Conservation (phyloP, 1,140 invertebrate species). For the Paraescarpia echinospica region DNA sequence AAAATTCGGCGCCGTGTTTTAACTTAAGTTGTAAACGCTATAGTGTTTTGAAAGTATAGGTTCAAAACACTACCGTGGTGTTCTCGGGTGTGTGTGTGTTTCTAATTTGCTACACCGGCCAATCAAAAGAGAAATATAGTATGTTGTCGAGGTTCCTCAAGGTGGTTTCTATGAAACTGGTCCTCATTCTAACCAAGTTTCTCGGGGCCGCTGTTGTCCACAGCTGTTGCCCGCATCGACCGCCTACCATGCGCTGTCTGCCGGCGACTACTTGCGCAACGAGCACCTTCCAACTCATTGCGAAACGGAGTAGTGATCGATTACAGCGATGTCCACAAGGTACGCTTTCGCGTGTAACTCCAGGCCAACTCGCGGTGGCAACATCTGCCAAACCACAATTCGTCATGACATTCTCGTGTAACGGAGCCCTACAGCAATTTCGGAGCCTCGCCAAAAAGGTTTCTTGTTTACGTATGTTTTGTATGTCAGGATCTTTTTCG, state of each 20-base stretch:
- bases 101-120: too few relatives aligned
- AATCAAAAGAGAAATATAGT: too few relatives aligned
- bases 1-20: too few relatives aligned
- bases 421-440: background rate
- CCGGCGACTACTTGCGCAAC: background rate
- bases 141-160: background rate
- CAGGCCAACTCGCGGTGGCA: background rate
- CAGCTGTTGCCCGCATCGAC: background rate
- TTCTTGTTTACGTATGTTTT: background rate
- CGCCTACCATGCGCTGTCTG: background rate
- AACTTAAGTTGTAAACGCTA: too few relatives aligned
- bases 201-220: background rate
- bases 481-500: background rate
- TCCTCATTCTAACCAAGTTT: background rate
- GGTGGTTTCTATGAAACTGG: background rate
- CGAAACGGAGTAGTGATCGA: background rate
- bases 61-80: too few relatives aligned
- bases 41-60: too few relatives aligned
- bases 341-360: background rate
- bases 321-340: background rate
- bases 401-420: background rate
- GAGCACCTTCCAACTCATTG: background rate
- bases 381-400: background rate
- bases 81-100: too few relatives aligned
- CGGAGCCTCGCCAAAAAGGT: background rate